Percentiles rank a stretch among this genome's conserved stretches.
Conservation (phyloP, 1,140 invertebrate genomes). For the Stegodyphus mimosarum region DNA sequence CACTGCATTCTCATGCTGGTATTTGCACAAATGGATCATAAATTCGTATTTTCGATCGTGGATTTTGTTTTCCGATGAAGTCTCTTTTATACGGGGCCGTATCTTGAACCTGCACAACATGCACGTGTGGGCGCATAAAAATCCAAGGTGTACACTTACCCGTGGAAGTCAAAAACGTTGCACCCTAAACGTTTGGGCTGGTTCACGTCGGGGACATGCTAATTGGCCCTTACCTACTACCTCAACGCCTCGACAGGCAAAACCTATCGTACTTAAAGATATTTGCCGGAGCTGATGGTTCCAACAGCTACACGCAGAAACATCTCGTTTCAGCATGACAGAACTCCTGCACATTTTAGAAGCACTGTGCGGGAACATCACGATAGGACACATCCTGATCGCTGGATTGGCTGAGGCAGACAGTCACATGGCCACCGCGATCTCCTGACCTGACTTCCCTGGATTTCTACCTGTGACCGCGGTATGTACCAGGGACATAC, state of each 20-base stretch:
- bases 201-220: not conserved
- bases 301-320: not conserved
- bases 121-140: not conserved
- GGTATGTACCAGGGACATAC: no score
- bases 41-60: not conserved
- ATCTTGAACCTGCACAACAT: not conserved
- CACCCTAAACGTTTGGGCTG: not conserved
- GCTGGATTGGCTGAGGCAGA: not conserved
- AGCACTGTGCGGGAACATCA: not conserved
- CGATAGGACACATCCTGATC: not conserved
- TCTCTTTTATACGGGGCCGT: not conserved
- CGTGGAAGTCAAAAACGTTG: not conserved
- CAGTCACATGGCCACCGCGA: conserved; percentile 54
- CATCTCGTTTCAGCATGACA: conserved; percentile 6
- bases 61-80: not conserved
- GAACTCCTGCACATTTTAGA: not conserved
- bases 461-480: conserved; percentile 44
- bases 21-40: not conserved
- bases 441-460: conserved; percentile 60
- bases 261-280: not conserved
- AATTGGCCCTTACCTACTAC: not conserved
- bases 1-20: not conserved
- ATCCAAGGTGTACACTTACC: not conserved
- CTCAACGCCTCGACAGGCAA: not conserved
- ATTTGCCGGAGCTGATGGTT: no score